phyloP scores from a whole-genome alignment of 1,140 invertebrate species.

The Argopecten irradians region DNA sequence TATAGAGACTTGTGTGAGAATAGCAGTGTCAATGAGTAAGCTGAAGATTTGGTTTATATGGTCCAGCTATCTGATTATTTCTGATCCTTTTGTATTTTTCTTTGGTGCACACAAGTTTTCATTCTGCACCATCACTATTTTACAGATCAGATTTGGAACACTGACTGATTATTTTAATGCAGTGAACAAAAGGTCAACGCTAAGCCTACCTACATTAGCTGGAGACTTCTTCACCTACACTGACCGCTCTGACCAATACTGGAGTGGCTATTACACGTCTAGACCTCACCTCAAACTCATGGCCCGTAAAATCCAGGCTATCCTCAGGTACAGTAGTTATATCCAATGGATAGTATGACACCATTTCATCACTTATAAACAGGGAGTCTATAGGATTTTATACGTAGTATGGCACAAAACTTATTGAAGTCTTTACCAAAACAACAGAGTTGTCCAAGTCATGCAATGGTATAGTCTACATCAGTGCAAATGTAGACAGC shows the following conservation, averaged over 20 bases:
- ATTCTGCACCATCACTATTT: not conserved
- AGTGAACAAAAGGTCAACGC: constrained; percentile 75
- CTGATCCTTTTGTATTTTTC: not conserved
- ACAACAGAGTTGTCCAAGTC: no score
- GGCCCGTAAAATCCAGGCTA: constrained; percentile 87
- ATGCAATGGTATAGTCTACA: no score
- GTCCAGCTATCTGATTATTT: not conserved
- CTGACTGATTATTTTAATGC: constrained; percentile 94
- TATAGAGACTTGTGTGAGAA: no score
- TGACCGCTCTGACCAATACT: constrained; percentile 96
- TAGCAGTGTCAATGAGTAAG: not conserved
- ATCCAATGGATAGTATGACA: no score
- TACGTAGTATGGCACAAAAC: no score
- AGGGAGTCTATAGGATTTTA: no score
- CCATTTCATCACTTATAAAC: no score
- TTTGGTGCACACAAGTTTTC: constrained; percentile 11
- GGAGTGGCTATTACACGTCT: constrained; percentile 97
- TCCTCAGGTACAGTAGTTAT: constrained; percentile 80
- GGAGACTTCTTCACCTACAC: constrained; percentile 98
- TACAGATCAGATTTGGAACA: constrained; percentile 86
- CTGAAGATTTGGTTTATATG: not conserved
- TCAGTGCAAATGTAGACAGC: no score
- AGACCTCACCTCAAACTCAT: constrained; percentile 94
- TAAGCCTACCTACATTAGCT: constrained; percentile 84
- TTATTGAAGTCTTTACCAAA: no score